Evolutionary conservation across 2,888 invertebrate species (phyloP), one percentile per base, ranked within the genome.

Genomic region (Philhelius pedissequus): DNA sequence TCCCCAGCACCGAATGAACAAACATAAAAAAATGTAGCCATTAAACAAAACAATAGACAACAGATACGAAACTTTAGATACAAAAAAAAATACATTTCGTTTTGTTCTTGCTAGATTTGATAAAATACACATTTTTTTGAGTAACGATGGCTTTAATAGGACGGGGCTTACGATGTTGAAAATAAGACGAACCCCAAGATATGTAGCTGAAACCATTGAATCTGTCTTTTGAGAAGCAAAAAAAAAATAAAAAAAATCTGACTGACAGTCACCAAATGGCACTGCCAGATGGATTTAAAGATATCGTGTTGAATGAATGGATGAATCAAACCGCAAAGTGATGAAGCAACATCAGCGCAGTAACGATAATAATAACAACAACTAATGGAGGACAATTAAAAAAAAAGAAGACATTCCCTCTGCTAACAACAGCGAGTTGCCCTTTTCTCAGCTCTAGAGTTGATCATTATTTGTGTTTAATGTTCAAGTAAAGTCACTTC

Each of bases 351-450:
- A 56, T 32, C 56, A 35, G 56, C 56, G 56, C 56, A 35, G 5
- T 20, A 35, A 56, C 20, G 7, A 8, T 35, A 35, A 56, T 20
- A 35, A 20, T 15, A 30, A 52, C 52, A 50, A 30, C 30, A 38
- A 70, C 62, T 78, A 83, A 78, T 83, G 69, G 69, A 74, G 45
- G 79, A 66, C 79, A 83, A 83, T 83, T 79, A 79, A 83, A 70
- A 74, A 48, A 54, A 40, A 48, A 32, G 35, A 48, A 60, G 25
- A 71, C 45, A 22, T 60, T 58, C 20, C 38, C 25, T 38, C 13
- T 48, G 5, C 40, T 15, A 2, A 9, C 40, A 15, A 4, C 25
- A 60, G 3, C 13, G 5, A 60, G 15, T 58, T 54, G 18, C 30
- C 56, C 38, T 52, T 52, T 38, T 62, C 22, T 18, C 7, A 30